A percentile compares a stretch with the other conserved stretches of the same genome.
Evolutionary conservation across 2,113 vertebrate genomes (phyloP).

Genomic region (rat (Rattus norvegicus)): DNA sequence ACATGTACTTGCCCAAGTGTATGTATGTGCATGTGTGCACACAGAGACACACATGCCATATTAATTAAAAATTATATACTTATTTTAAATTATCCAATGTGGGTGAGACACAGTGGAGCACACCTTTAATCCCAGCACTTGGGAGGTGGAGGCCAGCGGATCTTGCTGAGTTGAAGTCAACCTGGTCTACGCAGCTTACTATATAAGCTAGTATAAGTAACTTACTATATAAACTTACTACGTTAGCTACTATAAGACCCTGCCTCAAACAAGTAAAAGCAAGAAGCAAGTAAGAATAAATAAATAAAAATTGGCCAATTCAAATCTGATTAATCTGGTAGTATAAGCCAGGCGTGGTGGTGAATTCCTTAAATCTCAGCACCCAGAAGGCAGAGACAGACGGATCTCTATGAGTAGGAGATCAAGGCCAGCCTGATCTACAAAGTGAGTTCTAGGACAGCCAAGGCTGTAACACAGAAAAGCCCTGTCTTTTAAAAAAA

Average conservation of each 20-base stretch:
- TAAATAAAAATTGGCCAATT: neutral
- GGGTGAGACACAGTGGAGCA: neutral
- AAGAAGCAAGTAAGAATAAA: neutral
- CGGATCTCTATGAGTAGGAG: no score
- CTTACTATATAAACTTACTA: neutral
- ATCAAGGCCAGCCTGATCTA: neutral
- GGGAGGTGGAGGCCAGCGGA: neutral
- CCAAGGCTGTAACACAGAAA: no score
- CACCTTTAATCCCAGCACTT: neutral
- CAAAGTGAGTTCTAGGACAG: neutral
- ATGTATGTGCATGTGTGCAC: no score
- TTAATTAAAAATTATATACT: neutral
- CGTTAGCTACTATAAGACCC: neutral
- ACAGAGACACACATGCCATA: no score
- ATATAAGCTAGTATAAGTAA: no score
- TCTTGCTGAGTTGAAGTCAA: neutral
- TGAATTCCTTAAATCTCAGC: neutral
- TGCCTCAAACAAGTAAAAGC: neutral
- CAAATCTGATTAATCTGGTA: neutral
- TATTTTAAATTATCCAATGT: neutral
- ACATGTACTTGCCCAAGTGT: no score
- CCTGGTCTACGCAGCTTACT: neutral
- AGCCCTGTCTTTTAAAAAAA: no score
- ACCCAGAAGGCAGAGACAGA: no score
- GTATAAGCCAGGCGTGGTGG: neutral